Conservation (phyloP, 2,797 vertebrate species). For the Chlorospingus flavigularis region DNA sequence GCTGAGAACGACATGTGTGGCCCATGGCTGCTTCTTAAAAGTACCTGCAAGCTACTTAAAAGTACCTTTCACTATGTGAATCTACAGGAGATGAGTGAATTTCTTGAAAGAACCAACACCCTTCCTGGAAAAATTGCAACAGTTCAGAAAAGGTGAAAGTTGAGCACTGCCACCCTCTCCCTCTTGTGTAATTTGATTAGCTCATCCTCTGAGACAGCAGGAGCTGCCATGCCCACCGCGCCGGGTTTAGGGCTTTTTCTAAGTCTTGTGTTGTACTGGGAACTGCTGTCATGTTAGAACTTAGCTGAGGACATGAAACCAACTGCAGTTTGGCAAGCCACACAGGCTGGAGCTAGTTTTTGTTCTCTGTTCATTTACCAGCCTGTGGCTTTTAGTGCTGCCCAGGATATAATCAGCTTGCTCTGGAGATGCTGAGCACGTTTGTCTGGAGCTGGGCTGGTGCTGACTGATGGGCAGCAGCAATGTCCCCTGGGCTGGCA, state of each 20-base stretch:
- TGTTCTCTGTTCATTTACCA: neutral
- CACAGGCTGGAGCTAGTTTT: neutral
- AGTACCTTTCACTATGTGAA: neutral
- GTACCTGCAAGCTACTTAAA: neutral
- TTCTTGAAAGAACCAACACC: neutral
- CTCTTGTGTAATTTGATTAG: neutral
- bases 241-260: neutral
- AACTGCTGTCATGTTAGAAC: neutral
- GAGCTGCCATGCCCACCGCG: fast-evolving
- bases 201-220: neutral
- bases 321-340: neutral
- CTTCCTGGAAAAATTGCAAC: neutral
- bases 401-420: neutral
- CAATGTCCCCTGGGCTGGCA: neutral
- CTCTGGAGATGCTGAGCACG: neutral
- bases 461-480: neutral
- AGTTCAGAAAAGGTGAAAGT: neutral
- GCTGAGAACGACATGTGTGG: neutral
- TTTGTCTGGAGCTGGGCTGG: neutral
- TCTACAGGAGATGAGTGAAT: neutral
- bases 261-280: neutral
- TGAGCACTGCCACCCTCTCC: neutral
- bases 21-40: neutral
- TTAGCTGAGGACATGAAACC: neutral
- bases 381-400: neutral